Evolutionary conservation across 2,113 vertebrate genomes (phyloP), one percentile per base, ranked within the genome.

Genomic region (Platycercus adscitus): DNA sequence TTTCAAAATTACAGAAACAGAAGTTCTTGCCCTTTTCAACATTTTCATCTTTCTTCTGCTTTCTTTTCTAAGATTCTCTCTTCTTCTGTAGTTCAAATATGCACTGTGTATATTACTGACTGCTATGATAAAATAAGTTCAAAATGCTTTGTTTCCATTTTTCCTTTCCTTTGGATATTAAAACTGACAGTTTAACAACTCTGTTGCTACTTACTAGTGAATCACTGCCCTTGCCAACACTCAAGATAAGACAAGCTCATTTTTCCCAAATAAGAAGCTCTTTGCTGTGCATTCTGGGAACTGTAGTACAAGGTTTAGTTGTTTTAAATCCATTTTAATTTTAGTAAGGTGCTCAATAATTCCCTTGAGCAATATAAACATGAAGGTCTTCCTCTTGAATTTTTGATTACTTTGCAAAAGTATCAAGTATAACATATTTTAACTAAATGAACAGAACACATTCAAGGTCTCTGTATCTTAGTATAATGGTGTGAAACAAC

Each of bases 151-250:
- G 44, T 87, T 96, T 95, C 60, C 96, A 70, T 83, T 88, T 95
- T 95, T 97, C 88, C 93, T 94, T 96, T 95, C 78, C 85, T 81
- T 97, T 90, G 70, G 82, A 93, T 97, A 88, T 96, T 96, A 95
- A 96, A 97, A 96, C 78, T 93, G 88, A 93, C 96, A 95, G 90
- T 33, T 98, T 98, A 97, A 97, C 93, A 90, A 96, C 77, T 96
- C 94, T 89, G 50, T 97, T 98, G 93, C 81, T 96, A 96, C 94
- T 97, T 96, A 92, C 85, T 71, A 73, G 63, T 88, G 95, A 97
- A 97, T 94, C 83, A 83, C 79, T 88, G 91, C 73, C 94, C 87
- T 97, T 97, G 97, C 94, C 95, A 98, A 96, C 90, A 95, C 85
- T 96, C 71, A 86, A 97, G 97, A 94, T 96, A 98, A 98, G 92